phyloP scores from a whole-genome alignment of 2,888 invertebrate species.

The Tipula helvola region DNA sequence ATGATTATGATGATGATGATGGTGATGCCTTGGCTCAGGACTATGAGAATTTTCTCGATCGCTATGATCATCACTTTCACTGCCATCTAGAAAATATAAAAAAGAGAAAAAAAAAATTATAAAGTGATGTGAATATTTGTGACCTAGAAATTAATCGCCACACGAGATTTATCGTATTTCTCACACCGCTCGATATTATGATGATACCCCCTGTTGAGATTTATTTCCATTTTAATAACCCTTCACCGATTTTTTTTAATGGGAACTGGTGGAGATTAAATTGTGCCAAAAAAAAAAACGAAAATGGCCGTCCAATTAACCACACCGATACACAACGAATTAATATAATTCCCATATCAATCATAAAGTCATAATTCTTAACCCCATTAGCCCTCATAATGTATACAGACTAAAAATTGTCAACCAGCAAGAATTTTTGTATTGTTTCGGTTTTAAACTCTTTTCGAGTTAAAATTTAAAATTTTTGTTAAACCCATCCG shows the following conservation, averaged over 20 bases:
- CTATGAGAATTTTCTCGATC: constrained; percentile 33
- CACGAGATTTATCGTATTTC: background rate
- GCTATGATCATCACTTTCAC: constrained; percentile 30
- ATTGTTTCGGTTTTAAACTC: background rate
- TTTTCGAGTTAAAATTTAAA: background rate
- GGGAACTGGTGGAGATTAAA: background rate
- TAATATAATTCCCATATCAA: background rate
- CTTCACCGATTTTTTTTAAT: background rate
- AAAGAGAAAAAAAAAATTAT: background rate
- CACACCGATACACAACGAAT: background rate
- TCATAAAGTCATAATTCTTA: background rate
- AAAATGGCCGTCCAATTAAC: background rate
- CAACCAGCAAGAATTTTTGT: background rate
- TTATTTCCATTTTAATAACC: background rate
- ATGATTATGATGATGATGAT: constrained; percentile 6
- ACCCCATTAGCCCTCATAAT: background rate
- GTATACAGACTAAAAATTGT: background rate
- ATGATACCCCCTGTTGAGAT: background rate
- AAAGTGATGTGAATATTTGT: background rate
- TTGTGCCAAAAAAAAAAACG: background rate
- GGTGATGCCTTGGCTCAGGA: constrained; percentile 19
- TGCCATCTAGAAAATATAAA: constrained; percentile 28
- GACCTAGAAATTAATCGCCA: background rate
- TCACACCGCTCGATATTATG: background rate
- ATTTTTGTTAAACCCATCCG: background rate